phyloP scores from a whole-genome alignment of 2,797 vertebrate species.

The Siniperca obscura region DNA sequence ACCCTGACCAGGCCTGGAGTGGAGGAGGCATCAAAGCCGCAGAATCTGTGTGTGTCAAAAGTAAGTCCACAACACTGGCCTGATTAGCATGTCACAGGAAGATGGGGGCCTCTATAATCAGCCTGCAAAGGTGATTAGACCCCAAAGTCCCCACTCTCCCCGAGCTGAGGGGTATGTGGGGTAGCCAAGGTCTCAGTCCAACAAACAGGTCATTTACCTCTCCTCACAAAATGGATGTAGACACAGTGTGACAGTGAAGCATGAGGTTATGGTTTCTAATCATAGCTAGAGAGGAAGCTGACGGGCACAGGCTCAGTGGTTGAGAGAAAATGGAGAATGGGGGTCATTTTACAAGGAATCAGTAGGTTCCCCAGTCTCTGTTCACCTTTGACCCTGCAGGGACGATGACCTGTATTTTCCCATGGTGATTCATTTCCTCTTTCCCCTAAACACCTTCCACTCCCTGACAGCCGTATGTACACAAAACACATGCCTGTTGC shows the following conservation, averaged over 20 bases:
- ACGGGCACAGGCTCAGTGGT: conserved; percentile 31
- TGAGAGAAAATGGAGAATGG: conserved; percentile 36
- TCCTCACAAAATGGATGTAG: conserved; percentile 75
- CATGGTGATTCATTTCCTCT: conserved; percentile 70
- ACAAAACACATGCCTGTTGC: conserved; percentile 63
- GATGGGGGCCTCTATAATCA: conserved; percentile 69
- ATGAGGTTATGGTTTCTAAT: conserved; percentile 81
- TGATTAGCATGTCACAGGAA: conserved; percentile 78
- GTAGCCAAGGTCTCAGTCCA: conserved; percentile 33
- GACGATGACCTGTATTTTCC: conserved; percentile 65
- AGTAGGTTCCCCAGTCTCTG: conserved; percentile 25
- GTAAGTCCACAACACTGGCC: conserved; percentile 55
- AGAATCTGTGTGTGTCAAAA: conserved; percentile 54
- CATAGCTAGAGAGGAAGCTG: conserved; percentile 70
- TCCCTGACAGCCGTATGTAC: conserved; percentile 25
- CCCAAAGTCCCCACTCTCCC: conserved; percentile 53
- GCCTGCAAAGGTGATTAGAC: conserved; percentile 65
- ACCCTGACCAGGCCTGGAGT: conserved; percentile 64
- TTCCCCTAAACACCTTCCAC: conserved; percentile 8
- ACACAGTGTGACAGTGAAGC: conserved; percentile 74
- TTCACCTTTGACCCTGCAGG: conserved; percentile 55
- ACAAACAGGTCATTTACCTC: conserved; percentile 69
- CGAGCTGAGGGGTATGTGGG: conserved; percentile 27
- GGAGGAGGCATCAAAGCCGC: conserved; percentile 69
- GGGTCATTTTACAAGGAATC: conserved; percentile 48